These are phyloP conservation scores for Aeoliscus strigatus DNA, from an alignment of 2,797 vertebrate genomes.

Conservation along the genomic window DNA sequence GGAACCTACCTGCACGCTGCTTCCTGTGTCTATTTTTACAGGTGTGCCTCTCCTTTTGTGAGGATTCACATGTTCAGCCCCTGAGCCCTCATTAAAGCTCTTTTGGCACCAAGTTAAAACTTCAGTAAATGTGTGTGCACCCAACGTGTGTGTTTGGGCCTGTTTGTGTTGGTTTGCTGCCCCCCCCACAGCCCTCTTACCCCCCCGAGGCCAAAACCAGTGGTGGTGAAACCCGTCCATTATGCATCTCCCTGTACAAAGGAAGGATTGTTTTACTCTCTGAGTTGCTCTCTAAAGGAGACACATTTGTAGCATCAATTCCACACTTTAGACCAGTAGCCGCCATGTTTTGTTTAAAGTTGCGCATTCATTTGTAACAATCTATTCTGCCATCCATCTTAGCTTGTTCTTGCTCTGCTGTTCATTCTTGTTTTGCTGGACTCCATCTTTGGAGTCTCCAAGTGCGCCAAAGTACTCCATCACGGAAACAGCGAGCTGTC, in stretches of 20 bases:
- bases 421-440: constrained; percentile 45
- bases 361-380: constrained; percentile 21
- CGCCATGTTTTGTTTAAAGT: too few species aligned
- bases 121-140: constrained; percentile 31
- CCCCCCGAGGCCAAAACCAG: constrained; percentile 48
- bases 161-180: constrained; percentile 39
- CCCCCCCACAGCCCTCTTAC: too few species aligned
- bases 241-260: constrained; percentile 49
- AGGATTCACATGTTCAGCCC: constrained; percentile 55
- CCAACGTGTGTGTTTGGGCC: constrained; percentile 46
- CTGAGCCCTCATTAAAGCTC: constrained; percentile 38
- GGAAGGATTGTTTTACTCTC: constrained; percentile 44
- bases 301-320: background rate
- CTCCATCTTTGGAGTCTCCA: constrained; percentile 34
- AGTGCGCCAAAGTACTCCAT: constrained; percentile 40
- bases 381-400: constrained; percentile 17
- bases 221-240: constrained; percentile 52
- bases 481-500: constrained; percentile 68
- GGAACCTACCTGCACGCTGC: constrained; percentile 70
- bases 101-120: constrained; percentile 27
- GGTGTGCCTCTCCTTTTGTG: constrained; percentile 68
- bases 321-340: constrained; percentile 4
- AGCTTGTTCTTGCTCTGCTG: constrained; percentile 33
- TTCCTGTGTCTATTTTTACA: constrained; percentile 79
- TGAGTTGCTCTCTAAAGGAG: constrained; percentile 18